Conservation (phyloP, 1,140 invertebrate genomes). For the Grapholita molesta region DNA sequence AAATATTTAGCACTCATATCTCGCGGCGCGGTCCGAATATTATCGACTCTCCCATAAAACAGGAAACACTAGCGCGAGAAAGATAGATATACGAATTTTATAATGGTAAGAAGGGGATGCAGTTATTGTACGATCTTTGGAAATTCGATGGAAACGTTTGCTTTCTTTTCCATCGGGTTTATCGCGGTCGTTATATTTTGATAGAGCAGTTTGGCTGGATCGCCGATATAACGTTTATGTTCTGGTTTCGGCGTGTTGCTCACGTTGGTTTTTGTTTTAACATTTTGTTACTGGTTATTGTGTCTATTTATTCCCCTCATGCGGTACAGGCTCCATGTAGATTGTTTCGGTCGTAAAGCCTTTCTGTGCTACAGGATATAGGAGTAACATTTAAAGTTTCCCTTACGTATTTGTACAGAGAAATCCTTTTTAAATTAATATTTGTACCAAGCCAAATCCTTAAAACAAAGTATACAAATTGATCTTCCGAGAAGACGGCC, state of each 20-base stretch:
- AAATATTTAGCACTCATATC: constrained; percentile 73
- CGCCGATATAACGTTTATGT: constrained; percentile 72
- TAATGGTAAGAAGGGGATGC: constrained; percentile 45
- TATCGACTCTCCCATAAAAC: constrained; percentile 70
- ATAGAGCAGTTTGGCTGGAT: constrained; percentile 68
- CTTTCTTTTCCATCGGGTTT: constrained; percentile 76
- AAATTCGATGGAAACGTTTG: constrained; percentile 69
- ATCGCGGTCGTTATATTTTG: constrained; percentile 75
- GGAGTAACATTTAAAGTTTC: not conserved
- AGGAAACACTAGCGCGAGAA: constrained; percentile 49
- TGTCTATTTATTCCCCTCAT: constrained; percentile 4
- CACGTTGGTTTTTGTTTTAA: constrained; percentile 30
- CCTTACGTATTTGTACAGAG: not conserved
- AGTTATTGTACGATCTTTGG: constrained; percentile 69
- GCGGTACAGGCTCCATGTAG: not conserved
- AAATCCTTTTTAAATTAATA: not conserved
- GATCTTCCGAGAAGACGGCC: too few species aligned
- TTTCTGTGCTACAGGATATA: not conserved
- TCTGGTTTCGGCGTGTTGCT: constrained; percentile 60
- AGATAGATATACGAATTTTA: constrained; percentile 42
- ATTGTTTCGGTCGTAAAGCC: constrained; percentile 4
- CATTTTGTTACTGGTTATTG: constrained; percentile 33
- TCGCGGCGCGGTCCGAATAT: constrained; percentile 59
- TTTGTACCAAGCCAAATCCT: not conserved
- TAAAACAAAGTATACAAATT: too few species aligned